These are phyloP conservation scores for Apodemus agrarius DNA, from an alignment of 2,797 vertebrate species.

Conservation along the genomic window DNA sequence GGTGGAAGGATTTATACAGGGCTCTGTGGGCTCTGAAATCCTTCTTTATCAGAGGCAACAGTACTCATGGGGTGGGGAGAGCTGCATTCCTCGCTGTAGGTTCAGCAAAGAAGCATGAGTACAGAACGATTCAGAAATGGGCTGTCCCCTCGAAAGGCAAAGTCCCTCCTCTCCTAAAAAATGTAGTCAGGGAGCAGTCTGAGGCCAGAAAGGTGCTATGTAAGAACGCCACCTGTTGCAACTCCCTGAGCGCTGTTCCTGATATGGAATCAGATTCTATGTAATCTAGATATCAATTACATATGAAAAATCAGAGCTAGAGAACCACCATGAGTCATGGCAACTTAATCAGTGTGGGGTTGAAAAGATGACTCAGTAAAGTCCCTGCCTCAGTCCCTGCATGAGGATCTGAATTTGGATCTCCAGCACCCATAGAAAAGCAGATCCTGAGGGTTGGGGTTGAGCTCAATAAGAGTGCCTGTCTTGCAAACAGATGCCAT, in stretches of 20 bases:
- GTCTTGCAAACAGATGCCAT: not conserved
- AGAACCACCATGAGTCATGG: not conserved
- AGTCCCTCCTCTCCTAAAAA: not conserved
- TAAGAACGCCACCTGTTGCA: not conserved
- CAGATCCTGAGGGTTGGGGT: not conserved
- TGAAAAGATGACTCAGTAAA: not conserved
- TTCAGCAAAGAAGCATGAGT: not conserved
- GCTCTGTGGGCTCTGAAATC: not conserved
- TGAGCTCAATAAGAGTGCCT: not conserved
- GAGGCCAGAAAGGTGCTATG: not conserved
- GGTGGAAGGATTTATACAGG: not conserved
- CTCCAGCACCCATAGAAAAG: not conserved
- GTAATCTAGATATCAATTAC: not conserved
- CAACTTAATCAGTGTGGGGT: not conserved
- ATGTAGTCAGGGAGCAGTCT: not conserved
- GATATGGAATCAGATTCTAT: not conserved
- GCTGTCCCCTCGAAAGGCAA: not conserved
- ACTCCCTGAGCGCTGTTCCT: not conserved
- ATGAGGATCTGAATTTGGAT: not conserved
- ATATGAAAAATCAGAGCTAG: not conserved
- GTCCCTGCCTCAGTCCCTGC: not conserved
- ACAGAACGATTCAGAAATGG: not conserved
- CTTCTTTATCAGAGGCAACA: not conserved
- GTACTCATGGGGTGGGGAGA: not conserved
- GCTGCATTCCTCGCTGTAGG: not conserved